These are phyloP conservation scores for Microctenopoma steveboyesi DNA, from an alignment of 2,797 vertebrate species.

Conservation along the genomic window DNA sequence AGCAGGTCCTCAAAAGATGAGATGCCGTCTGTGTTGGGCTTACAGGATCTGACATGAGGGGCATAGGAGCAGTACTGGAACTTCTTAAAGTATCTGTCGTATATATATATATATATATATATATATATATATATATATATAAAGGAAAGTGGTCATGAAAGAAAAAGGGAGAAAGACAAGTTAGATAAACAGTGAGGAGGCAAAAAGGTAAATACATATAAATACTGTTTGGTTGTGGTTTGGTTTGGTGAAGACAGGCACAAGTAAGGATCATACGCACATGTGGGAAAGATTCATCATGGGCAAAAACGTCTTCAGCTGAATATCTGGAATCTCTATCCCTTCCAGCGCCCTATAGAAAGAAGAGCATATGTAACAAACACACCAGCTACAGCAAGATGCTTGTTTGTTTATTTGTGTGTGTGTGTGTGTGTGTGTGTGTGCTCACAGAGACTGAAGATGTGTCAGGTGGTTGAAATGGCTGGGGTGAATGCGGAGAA, in stretches of 20 bases:
- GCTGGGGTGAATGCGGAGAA: conserved; percentile 76
- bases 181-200: background rate
- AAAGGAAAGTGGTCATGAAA: no score
- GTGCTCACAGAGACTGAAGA: conserved; percentile 88
- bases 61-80: conserved; percentile 90
- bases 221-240: background rate
- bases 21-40: conserved; percentile 89
- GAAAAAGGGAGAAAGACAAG: background rate
- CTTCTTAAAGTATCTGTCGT: conserved; percentile 86
- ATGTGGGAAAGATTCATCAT: conserved; percentile 87
- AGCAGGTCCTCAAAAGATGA: conserved; percentile 90
- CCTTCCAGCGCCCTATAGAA: conserved; percentile 83
- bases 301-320: conserved; percentile 83
- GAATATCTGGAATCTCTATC: conserved; percentile 85
- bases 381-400: background rate
- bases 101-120: no score
- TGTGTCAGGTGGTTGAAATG: conserved; percentile 82
- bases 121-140: no score
- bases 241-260: background rate
- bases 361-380: conserved; percentile 22
- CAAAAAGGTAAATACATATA: no score
- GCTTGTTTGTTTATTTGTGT: conserved; percentile 1
- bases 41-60: conserved; percentile 86
- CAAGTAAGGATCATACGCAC: conserved; percentile 59
- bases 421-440: background rate